Base-by-base conservation (phyloP, 2,888 invertebrate genomes). In the Endomychus coccineus region DNA sequence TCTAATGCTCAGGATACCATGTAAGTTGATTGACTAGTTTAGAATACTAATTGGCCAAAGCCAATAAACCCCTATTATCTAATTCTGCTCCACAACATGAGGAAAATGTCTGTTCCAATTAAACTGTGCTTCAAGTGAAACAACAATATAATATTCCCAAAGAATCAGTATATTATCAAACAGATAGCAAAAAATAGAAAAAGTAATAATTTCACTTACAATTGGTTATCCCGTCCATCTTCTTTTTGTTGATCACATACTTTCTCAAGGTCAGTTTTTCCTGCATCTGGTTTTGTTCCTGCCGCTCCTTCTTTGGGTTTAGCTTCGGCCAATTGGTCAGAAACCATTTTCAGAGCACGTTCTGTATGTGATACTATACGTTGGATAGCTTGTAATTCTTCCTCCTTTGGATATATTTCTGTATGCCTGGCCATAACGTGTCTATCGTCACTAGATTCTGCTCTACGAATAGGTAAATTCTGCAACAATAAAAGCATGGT, bases 381-480 rank as follows among this genome's bases (percentile, higher is more conserved):
- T 66, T 96, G 95, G 39, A 96, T 89, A 36, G 82, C 79, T 63
- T 84, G 82, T 45, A 90, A 69, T 70, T 95, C 90, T 51, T 80
- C 80, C 66, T 94, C 94, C 55, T 82, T 79, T 1, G 96, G 96
- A 71, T 94, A 95, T 53, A 98, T 91, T 45, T 85, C 85, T 0
- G 87, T 83, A 67, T 97, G 96, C 55, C 89, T 86, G 32, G 88
- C 83, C 64, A 91, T 79, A 39, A 96, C 90, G 70, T 96, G 95
- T 6, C 92, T 80, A 69, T 97, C 97, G 68, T 97, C 96, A 11
- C 83, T 82, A n/a, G 90, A 87, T 66, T 95, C 94, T 0, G 87
- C 84, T 31, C 90, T 78, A 13, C 92, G 77, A 50, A 68, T 71
- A 19, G 73, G 73, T 9, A 76, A 75, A 46, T 75, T 34, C 39